phyloP scores from a whole-genome alignment of 1,140 invertebrate species.

The Dendroctonus ponderosae region DNA sequence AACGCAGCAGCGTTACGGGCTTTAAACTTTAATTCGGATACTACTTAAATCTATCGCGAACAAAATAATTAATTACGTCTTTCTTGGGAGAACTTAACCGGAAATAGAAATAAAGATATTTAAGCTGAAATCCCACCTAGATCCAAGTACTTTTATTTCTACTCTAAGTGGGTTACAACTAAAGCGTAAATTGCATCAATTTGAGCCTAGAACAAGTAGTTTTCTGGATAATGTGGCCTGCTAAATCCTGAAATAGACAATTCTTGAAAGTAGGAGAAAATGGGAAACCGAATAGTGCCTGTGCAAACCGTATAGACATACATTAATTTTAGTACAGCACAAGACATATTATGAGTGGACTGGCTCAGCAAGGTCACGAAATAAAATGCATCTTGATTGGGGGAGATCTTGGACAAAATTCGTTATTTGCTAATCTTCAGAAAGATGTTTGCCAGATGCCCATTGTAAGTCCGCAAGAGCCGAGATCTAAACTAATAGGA shows the following conservation, averaged over 20 bases:
- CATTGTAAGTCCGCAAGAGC: conserved; percentile 66
- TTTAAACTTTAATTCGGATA: conserved; percentile 16
- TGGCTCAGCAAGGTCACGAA: conserved; percentile 61
- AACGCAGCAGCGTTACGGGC: neutral
- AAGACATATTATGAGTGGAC: conserved; percentile 76
- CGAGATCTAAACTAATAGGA: conserved; percentile 82
- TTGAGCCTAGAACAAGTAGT: neutral
- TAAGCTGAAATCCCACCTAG: conserved; percentile 13
- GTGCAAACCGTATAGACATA: neutral
- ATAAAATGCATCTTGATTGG: conserved; percentile 76
- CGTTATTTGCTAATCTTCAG: conserved; percentile 79
- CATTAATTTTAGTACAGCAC: conserved; percentile 78
- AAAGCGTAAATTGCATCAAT: conserved; percentile 10
- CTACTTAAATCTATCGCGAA: conserved; percentile 15
- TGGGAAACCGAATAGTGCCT: too few species aligned
- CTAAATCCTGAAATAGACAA: neutral
- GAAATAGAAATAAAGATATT: conserved; percentile 13
- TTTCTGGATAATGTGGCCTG: too few species aligned
- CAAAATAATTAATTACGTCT: conserved; percentile 24
- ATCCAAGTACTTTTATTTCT: conserved; percentile 12
- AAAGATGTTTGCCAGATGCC: conserved; percentile 76
- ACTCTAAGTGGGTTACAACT: conserved; percentile 6
- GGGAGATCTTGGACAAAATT: conserved; percentile 84
- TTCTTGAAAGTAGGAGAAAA: too few species aligned
- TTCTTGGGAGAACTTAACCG: conserved; percentile 5